Base-by-base conservation (phyloP, 2,113 vertebrate genomes). In the Phodopus roborovskii region DNA sequence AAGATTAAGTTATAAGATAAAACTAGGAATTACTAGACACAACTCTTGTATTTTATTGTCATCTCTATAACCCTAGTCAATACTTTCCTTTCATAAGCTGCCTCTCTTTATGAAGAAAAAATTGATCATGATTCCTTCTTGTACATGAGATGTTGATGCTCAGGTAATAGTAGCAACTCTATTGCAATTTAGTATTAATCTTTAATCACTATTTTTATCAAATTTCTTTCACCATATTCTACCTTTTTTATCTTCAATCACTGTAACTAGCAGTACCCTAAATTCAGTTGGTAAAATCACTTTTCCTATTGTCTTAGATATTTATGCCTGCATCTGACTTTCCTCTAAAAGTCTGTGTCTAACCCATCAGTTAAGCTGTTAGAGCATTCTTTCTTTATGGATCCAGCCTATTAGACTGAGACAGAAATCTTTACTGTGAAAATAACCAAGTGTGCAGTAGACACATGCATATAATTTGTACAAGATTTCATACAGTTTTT, bases 401-500 rank as follows among this genome's bases (percentile, higher is more conserved):
- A 58, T 91, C 62, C 83, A 92, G 79, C 12, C 92, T 95, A 45
- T 96, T 82, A 77, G 39, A 95, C 95, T 95, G 48, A 84, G 87
- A 82, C 39, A 60, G 90, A 3, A 1, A 62, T 0, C 53, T 39
- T 85, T 3, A 58, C 28, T 71, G 13, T 92, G 45, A 92, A 96
- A 91, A 62, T 79, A 64, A 56, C 53, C 88, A 95, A 53, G 30
- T 97, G n/a, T 96, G 64, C 1, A 89, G 17, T 68, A 64, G 86
- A 95, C 88, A 87, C 96, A 96, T 97, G 84, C 70, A 87, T 89
- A 17, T 92, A 73, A 97, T 28, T 62, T 87, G 2, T 94, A 64
- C 96, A 97, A 96, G 97, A 96, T 96, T 96, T 97, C 96, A 36
- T 89, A 79, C 45, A 58, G 17, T 77, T 50, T 92, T 75, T 90